These are phyloP conservation scores for Mythimna vitellina DNA, from an alignment of 2,888 invertebrate genomes.

Conservation along the genomic window DNA sequence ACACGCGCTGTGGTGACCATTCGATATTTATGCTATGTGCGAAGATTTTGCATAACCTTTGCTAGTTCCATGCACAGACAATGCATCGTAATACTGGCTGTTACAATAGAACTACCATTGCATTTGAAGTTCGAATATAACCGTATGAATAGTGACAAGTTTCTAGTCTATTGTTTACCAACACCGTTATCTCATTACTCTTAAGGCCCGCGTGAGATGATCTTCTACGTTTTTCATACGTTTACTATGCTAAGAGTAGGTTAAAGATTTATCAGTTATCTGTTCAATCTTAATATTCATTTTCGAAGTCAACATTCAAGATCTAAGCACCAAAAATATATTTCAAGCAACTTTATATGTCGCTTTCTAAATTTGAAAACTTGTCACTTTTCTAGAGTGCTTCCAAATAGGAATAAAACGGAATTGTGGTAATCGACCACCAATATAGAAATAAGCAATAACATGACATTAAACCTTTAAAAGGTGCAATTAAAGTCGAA, in stretches of 20 bases:
- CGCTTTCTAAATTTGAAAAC: neutral
- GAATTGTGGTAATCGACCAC: neutral
- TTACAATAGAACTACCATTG: conserved; percentile 14
- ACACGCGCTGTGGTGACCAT: neutral
- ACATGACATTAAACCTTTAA: neutral
- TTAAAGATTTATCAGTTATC: conserved; percentile 10
- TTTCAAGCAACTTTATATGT: too few species aligned
- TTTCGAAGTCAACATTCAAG: neutral
- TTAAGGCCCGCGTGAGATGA: conserved; percentile 44
- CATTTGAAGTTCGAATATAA: conserved; percentile 31
- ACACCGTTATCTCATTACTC: conserved; percentile 52
- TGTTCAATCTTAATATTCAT: neutral
- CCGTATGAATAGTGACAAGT: conserved; percentile 40
- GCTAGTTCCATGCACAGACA: conserved; percentile 17
- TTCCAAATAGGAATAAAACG: neutral
- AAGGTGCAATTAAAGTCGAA: neutral
- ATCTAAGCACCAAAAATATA: too few species aligned
- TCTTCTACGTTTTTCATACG: conserved; percentile 33
- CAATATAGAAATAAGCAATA: neutral
- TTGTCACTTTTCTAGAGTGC: neutral
- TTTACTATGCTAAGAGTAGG: conserved; percentile 22
- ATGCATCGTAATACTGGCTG: conserved; percentile 40
- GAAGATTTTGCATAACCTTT: conserved; percentile 19
- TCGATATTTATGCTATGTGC: conserved; percentile 21
- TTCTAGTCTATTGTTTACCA: conserved; percentile 56